Conservation (phyloP, 2,888 invertebrate genomes). For the Ormyrus nitidulus region DNA sequence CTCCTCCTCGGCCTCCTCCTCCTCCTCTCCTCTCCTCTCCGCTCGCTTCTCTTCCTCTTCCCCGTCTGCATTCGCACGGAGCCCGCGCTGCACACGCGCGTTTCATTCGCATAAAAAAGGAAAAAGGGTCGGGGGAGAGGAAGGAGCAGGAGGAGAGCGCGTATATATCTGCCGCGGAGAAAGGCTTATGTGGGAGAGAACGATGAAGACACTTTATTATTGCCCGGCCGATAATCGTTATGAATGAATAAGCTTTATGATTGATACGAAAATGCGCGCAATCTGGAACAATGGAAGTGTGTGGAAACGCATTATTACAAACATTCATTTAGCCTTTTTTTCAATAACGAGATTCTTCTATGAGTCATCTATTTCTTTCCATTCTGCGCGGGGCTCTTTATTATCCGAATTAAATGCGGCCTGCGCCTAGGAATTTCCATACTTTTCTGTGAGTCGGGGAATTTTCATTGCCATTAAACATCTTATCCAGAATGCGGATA, state of each 20-base stretch:
- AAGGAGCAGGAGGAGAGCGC: slow-evolving; percentile 1
- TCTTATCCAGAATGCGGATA: background rate
- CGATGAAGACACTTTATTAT: slow-evolving; percentile 48
- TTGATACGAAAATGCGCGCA: slow-evolving; percentile 1
- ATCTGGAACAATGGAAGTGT: slow-evolving; percentile 31
- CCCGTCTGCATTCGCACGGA: background rate
- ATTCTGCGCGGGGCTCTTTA: background rate
- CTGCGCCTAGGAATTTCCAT: background rate
- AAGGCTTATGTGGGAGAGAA: background rate
- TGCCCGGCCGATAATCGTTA: slow-evolving; percentile 23
- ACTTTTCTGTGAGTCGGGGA: background rate
- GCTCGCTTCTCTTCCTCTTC: background rate
- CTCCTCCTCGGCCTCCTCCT: background rate
- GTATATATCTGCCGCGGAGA: background rate
- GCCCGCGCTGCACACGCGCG: background rate
- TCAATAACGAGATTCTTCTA: slow-evolving; percentile 2
- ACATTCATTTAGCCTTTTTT: slow-evolving; percentile 18
- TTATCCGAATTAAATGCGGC: background rate
- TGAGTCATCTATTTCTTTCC: background rate
- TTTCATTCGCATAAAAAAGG: slow-evolving; percentile 46
- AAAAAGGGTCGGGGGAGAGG: slow-evolving; percentile 24
- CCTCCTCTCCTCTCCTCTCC: background rate
- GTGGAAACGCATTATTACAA: background rate
- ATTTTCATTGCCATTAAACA: background rate
- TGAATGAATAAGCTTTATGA: slow-evolving; percentile 38